These are phyloP conservation scores for Otolemur crassicaudatus DNA, from an alignment of 2,797 vertebrate genomes.

Conservation along the genomic window DNA sequence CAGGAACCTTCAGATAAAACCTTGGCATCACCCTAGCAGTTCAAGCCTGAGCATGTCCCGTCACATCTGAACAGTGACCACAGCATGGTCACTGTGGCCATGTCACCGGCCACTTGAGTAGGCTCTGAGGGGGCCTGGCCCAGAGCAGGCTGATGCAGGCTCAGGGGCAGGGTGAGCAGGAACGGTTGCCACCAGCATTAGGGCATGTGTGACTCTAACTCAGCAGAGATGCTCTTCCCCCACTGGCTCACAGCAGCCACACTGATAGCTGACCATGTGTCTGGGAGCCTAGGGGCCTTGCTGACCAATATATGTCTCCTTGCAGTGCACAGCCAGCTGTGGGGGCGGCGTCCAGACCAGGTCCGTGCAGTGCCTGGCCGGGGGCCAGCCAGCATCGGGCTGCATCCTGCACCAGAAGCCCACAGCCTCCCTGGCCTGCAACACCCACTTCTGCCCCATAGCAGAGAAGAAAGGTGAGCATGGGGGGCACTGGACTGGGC, in stretches of 20 bases:
- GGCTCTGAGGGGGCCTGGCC: fast-evolving
- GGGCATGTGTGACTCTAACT: fast-evolving
- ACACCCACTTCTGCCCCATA: constrained; percentile 92
- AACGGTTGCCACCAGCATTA: fast-evolving
- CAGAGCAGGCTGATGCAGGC: fast-evolving
- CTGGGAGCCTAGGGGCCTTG: fast-evolving
- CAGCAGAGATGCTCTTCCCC: fast-evolving
- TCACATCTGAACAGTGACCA: neutral
- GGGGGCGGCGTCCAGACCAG: constrained; percentile 93
- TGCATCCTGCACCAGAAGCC: constrained; percentile 90
- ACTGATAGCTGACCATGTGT: fast-evolving
- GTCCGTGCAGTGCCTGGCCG: constrained; percentile 90
- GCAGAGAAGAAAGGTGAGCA: constrained; percentile 84
- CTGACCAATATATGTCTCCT: neutral
- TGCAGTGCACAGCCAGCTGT: constrained; percentile 95
- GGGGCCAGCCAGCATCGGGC: constrained; percentile 86
- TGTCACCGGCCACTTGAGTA: fast-evolving
- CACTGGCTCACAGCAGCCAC: too few species aligned
- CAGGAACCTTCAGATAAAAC: neutral
- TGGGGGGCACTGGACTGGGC: fast-evolving
- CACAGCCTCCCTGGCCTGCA: constrained; percentile 90
- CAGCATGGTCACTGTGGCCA: neutral
- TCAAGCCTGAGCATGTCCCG: neutral
- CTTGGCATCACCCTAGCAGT: too few species aligned
- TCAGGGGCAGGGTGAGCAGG: neutral